phyloP scores from a whole-genome alignment of 1,140 invertebrate species.

The Diuraphis noxia region DNA sequence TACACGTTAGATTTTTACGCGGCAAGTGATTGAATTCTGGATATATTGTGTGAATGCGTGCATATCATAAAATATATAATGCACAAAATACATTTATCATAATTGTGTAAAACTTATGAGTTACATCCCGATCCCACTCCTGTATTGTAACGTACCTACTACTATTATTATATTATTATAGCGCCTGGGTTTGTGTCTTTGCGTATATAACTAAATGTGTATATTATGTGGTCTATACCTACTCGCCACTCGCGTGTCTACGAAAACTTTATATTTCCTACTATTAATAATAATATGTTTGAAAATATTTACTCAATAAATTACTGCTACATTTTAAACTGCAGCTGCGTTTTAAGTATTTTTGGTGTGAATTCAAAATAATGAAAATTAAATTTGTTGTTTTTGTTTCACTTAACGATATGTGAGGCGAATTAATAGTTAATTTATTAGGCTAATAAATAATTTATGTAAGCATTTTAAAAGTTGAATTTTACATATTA shows the following conservation, averaged over 20 bases:
- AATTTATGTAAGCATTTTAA: not conserved
- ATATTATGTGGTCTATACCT: not conserved
- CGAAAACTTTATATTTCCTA: not conserved
- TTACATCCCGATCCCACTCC: no score
- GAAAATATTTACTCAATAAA: not conserved
- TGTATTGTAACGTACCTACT: no score
- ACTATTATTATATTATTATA: not conserved
- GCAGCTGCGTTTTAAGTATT: not conserved
- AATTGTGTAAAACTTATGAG: no score
- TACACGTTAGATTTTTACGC: not conserved
- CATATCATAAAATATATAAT: not conserved
- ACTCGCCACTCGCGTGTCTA: not conserved
- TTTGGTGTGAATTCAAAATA: not conserved
- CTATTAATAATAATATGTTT: not conserved
- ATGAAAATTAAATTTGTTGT: not conserved
- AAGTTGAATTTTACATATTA: not conserved
- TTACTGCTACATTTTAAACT: not conserved
- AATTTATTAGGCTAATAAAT: not conserved
- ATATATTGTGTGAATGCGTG: not conserved
- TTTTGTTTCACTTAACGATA: not conserved
- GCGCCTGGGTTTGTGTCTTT: not conserved
- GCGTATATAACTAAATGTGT: not conserved
- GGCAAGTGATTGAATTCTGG: not conserved
- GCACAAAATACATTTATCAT: not conserved
- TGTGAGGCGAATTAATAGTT: not conserved